Evolutionary conservation across 2,797 vertebrate species (phyloP).

Genomic region (Oreochromis mossambicus): DNA sequence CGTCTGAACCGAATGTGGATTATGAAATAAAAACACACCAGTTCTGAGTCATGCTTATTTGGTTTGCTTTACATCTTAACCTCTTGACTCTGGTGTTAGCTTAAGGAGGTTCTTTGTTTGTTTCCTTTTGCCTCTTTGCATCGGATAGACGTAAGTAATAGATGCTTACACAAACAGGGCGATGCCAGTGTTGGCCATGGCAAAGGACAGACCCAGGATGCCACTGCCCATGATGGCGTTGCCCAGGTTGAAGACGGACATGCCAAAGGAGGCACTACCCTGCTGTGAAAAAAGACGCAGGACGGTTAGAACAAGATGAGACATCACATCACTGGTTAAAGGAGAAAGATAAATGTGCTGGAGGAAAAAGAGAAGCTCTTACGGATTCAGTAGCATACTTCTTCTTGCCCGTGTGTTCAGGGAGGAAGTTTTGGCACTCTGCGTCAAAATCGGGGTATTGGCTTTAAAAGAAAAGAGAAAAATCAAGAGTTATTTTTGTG

Average conservation of each 20-base stretch:
- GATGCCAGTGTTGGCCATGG: constrained; percentile 99
- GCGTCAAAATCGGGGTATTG: constrained; percentile 84
- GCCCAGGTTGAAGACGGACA: constrained; percentile 99
- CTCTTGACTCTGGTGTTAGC: not conserved
- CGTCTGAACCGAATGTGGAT: fast-evolving
- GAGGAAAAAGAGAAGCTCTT: constrained; percentile 63
- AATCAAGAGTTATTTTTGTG: not conserved
- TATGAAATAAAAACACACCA: not conserved
- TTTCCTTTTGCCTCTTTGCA: not conserved
- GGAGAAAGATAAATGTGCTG: not conserved
- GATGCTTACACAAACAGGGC: constrained; percentile 92
- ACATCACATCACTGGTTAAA: not conserved
- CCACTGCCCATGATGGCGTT: constrained; percentile 99
- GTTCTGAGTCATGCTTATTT: not conserved
- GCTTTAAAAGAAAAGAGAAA: constrained; percentile 54
- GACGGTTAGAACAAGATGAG: not conserved
- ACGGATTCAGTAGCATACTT: constrained; percentile 97
- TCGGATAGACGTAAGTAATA: not conserved
- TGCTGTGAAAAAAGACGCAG: constrained; percentile 72
- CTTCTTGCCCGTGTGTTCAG: constrained; percentile 86
- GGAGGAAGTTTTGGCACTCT: constrained; percentile 94
- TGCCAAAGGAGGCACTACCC: constrained; percentile 94
- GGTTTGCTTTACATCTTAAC: not conserved
- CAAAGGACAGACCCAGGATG: constrained; percentile 94
- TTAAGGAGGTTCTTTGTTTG: not conserved